A percentile compares a stretch with the other conserved stretches of the same genome.
phyloP scores from a whole-genome alignment of 2,888 invertebrate species.

The Brachyptera putata region DNA sequence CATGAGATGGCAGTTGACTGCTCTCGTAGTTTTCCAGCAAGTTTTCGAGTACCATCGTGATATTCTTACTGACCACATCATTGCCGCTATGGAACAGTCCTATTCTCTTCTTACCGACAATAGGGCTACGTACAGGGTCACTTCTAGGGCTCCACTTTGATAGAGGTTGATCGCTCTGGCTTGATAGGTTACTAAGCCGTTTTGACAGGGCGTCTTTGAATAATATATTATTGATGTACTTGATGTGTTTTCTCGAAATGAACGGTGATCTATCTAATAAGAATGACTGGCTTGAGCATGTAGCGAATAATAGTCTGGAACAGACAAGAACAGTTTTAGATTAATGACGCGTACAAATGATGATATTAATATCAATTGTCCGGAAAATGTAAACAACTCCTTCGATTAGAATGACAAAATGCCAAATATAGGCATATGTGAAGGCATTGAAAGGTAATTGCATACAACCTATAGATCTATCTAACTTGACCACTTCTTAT shows the following conservation, averaged over 20 bases:
- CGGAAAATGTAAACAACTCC: too few species aligned
- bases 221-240: not conserved
- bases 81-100: not conserved
- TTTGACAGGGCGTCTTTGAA: not conserved
- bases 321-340: too few species aligned
- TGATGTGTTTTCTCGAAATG: not conserved
- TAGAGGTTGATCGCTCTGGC: not conserved
- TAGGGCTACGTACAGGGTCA: not conserved
- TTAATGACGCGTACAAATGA: too few species aligned
- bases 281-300: not conserved
- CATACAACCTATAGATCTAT: too few species aligned
- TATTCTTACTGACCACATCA: constrained; percentile 66
- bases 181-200: not conserved
- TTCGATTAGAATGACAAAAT: too few species aligned
- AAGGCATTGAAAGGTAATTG: too few species aligned
- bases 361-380: too few species aligned
- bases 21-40: constrained; percentile 86
- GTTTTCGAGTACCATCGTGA: constrained; percentile 79
- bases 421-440: too few species aligned
- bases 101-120: not conserved
- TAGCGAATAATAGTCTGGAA: not conserved
- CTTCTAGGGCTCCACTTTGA: not conserved
- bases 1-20: constrained; percentile 84
- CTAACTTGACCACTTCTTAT: too few species aligned
- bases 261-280: constrained; percentile 1